phyloP scores from a whole-genome alignment of 2,888 invertebrate species.

The Theretra japonica region DNA sequence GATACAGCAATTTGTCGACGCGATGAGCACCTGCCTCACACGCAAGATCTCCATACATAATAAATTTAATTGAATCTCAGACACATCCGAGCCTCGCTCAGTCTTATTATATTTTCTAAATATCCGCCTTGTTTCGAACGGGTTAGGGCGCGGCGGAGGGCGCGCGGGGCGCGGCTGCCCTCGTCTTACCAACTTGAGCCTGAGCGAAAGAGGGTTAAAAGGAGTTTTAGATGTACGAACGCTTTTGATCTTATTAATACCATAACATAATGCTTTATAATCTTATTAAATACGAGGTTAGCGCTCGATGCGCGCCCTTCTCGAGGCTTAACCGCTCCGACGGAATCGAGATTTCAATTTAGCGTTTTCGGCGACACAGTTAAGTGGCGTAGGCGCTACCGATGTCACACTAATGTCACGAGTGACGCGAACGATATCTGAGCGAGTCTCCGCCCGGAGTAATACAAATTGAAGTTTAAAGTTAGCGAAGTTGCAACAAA shows the following conservation, averaged over 20 bases:
- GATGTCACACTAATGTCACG: conserved; percentile 12
- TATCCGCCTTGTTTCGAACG: conserved; percentile 74
- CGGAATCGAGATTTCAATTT: conserved; percentile 72
- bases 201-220: conserved; percentile 83
- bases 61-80: conserved; percentile 84
- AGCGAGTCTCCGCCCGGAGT: conserved; percentile 33
- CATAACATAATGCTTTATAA: conserved; percentile 90
- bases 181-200: conserved; percentile 81
- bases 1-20: conserved; percentile 72
- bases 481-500: conserved; percentile 63
- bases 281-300: conserved; percentile 91
- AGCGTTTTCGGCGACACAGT: conserved; percentile 58
- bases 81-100: conserved; percentile 76
- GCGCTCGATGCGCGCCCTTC: conserved; percentile 80
- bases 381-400: conserved; percentile 38
- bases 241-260: conserved; percentile 91
- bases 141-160: conserved; percentile 60
- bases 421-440: conserved; percentile 4
- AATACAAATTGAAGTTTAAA: conserved; percentile 58
- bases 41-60: conserved; percentile 83
- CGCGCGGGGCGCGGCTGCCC: conserved; percentile 67
- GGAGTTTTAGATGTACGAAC: conserved; percentile 86
- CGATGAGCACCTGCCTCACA: conserved; percentile 77
- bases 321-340: conserved; percentile 60
- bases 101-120: conserved; percentile 81